Conservation (phyloP, 2,888 invertebrate species). For the Eupithecia inturbata region DNA sequence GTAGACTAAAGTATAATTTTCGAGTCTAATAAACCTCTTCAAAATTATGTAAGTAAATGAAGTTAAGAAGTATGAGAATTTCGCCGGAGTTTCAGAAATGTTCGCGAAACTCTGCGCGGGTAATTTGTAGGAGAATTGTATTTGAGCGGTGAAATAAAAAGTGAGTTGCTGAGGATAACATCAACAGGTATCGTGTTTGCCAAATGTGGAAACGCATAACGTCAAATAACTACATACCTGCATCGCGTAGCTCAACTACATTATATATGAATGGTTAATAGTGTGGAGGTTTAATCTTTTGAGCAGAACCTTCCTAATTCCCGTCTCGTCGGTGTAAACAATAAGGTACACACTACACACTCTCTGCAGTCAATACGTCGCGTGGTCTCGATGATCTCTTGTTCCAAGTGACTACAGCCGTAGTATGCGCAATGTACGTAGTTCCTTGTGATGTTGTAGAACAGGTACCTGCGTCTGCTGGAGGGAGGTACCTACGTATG, state of each 20-base stretch:
- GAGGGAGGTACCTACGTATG: conserved; percentile 55
- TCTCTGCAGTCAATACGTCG: not conserved
- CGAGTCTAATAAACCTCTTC: conserved; percentile 32
- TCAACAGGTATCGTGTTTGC: conserved; percentile 21
- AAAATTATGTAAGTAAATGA: conserved; percentile 29
- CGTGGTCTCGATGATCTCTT: not conserved
- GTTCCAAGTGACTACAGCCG: not conserved
- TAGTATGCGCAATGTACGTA: not conserved
- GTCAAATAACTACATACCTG: not conserved
- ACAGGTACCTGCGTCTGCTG: not conserved
- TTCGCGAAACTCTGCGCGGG: conserved; percentile 22
- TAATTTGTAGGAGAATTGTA: conserved; percentile 27
- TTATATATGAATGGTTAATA: not conserved
- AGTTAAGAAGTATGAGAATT: conserved; percentile 30
- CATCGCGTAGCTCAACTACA: not conserved
- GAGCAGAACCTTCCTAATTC: conserved; percentile 4
- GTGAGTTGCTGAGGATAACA: not conserved
- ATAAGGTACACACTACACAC: not conserved
- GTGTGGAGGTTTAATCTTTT: conserved; percentile 1
- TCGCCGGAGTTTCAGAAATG: conserved; percentile 22
- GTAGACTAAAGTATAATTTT: conserved; percentile 19
- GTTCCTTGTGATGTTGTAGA: not conserved
- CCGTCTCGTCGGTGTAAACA: not conserved
- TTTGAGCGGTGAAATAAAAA: conserved; percentile 25
- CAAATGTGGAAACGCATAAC: not conserved